phyloP scores from a whole-genome alignment of 2,888 invertebrate genomes.

The Melieria omissa region DNA sequence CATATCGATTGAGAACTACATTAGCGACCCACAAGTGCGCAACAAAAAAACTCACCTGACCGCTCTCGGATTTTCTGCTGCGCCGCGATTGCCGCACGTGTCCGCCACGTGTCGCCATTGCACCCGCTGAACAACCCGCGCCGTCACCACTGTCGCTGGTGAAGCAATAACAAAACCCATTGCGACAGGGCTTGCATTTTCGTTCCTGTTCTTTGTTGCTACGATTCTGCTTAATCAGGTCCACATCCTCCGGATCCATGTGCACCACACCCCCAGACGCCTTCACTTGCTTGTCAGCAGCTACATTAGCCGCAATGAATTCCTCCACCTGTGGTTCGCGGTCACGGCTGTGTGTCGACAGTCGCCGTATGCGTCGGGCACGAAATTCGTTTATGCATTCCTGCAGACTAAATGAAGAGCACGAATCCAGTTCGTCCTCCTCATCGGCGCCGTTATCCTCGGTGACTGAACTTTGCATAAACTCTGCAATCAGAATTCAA shows the following conservation, averaged over 20 bases:
- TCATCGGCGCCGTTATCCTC: constrained; percentile 51
- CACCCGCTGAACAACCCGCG: constrained; percentile 37
- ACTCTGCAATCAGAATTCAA: not conserved
- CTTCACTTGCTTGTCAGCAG: not conserved
- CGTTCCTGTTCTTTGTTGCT: constrained; percentile 62
- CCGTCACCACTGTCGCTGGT: constrained; percentile 65
- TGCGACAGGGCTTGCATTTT: constrained; percentile 62
- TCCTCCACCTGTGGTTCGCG: constrained; percentile 37
- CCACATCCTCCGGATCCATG: constrained; percentile 48
- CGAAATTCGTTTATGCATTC: constrained; percentile 63
- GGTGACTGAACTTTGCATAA: not conserved
- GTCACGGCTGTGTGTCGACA: constrained; percentile 54
- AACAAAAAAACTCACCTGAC: constrained; percentile 46
- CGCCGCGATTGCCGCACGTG: constrained; percentile 51
- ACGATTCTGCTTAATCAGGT: constrained; percentile 61
- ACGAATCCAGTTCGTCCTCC: constrained; percentile 52
- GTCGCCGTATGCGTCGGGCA: constrained; percentile 56
- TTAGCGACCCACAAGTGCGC: not conserved
- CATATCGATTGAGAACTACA: not conserved
- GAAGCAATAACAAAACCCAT: constrained; percentile 66
- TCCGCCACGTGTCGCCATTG: constrained; percentile 46
- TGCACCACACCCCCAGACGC: not conserved
- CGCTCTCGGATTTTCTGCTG: constrained; percentile 51
- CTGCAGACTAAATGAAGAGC: constrained; percentile 61
- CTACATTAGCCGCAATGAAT: not conserved